These are phyloP conservation scores for Pristionchus arcanus DNA, from an alignment of 2,888 invertebrate genomes.

Conservation along the genomic window DNA sequence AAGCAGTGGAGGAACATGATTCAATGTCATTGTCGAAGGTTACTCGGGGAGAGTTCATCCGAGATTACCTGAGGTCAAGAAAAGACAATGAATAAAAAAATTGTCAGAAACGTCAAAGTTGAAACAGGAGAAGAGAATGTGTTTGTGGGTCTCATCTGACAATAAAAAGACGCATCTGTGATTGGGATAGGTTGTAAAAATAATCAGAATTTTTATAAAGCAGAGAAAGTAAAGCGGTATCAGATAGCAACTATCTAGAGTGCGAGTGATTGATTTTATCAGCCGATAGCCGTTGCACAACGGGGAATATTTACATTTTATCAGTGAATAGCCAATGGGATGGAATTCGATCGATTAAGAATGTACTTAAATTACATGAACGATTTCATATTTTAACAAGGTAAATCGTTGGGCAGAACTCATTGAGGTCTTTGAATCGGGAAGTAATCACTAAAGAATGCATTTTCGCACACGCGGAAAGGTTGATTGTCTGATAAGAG, in stretches of 20 bases:
- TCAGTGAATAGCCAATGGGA: not conserved
- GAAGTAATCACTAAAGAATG: not conserved
- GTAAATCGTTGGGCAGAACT: not conserved
- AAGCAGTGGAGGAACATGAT: constrained; percentile 21
- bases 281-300: not conserved
- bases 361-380: not conserved
- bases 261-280: constrained; percentile 41
- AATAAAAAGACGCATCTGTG: too few relatives aligned
- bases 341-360: not conserved
- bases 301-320: too few relatives aligned
- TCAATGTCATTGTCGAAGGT: constrained; percentile 31
- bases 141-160: too few relatives aligned
- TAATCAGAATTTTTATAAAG: too few relatives aligned
- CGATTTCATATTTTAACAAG: not conserved
- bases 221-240: not conserved
- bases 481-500: constrained; percentile 11
- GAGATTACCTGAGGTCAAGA: not conserved
- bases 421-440: not conserved
- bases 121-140: too few relatives aligned
- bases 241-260: not conserved
- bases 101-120: not conserved
- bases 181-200: too few relatives aligned
- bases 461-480: not conserved
- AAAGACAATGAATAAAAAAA: not conserved
- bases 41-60: constrained; percentile 30